Evolutionary conservation across 2,888 invertebrate species (phyloP), one percentile per base, ranked within the genome.

Genomic region (Apamea monoglypha): DNA sequence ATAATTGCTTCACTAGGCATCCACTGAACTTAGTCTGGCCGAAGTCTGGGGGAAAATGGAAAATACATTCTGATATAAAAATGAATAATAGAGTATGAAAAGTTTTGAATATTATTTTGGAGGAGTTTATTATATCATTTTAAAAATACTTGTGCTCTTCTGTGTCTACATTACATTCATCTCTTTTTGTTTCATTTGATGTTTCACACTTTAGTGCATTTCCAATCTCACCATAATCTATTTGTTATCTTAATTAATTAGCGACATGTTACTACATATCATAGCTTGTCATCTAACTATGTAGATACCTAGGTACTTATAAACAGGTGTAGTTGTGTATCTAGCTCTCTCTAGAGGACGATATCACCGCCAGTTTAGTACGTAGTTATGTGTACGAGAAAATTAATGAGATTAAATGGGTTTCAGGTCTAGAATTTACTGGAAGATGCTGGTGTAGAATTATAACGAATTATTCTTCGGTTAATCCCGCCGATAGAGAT

Each of bases 1-100:
- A 70, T 85, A 83, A 88, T 83, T 80, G 84, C 83, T 83, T 76
- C 78, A 82, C 78, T 80, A 78, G 40, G 66, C 74, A 74, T 67
- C 64, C 47, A 79, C 70, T 70, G 70, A 85, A 82, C 67, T 79
- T 71, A 50, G 76, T 61, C 76, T 78, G 66, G 61, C 32, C 12
- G 25, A 32, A 67, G 61, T 67, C 77, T 74, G 63, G n/a, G n/a
- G 29, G n/a, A 68, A 59, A 80, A 75, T 68, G 44, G 32, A 64
- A 74, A 75, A 74, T 74, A 32, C 8, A 75, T 44, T 76, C 3
- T 75, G 56, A 59, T 59, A n/a, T n/a, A 59, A 59, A 59, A n/a
- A 59, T n/a, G 12, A 59, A 56, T 25, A 25, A 12, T n/a, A n/a
- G 12, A 56, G 21, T 8, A 8, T 32, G 10, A 40, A 29, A 21